Evolutionary conservation across 2,888 invertebrate species (phyloP).

Genomic region (Tuta absoluta): DNA sequence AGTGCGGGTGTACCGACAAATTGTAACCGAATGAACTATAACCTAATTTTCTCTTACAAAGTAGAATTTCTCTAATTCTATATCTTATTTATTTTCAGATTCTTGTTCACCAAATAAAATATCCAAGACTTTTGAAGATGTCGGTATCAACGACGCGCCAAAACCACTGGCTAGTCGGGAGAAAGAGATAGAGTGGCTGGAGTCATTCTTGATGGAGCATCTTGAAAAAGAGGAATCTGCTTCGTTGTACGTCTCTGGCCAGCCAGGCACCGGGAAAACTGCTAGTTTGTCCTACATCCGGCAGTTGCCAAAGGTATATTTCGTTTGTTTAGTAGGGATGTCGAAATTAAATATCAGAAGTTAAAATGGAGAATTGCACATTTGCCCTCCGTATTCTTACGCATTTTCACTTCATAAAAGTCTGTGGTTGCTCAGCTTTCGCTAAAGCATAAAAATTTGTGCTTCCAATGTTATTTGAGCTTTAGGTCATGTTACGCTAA

Average conservation of each 20-base stretch:
- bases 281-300: conserved; percentile 90
- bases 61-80: neutral
- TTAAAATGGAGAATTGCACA: no score
- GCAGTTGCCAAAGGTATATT: conserved; percentile 81
- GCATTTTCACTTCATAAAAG: no score
- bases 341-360: neutral
- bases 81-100: conserved; percentile 48
- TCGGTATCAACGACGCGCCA: conserved; percentile 27
- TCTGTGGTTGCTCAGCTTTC: no score
- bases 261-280: conserved; percentile 98
- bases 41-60: no score
- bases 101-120: conserved; percentile 54
- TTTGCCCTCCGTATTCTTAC: no score
- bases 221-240: conserved; percentile 85
- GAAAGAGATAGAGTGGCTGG: conserved; percentile 85
- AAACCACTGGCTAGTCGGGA: conserved; percentile 88
- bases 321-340: neutral
- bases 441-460: no score
- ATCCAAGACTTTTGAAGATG: conserved; percentile 38
- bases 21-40: no score
- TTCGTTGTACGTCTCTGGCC: conserved; percentile 96
- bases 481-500: no score
- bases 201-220: conserved; percentile 85
- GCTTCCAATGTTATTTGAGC: no score
- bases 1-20: no score